phyloP scores from a whole-genome alignment of 2,888 invertebrate genomes.

The Palloptera scutellata region DNA sequence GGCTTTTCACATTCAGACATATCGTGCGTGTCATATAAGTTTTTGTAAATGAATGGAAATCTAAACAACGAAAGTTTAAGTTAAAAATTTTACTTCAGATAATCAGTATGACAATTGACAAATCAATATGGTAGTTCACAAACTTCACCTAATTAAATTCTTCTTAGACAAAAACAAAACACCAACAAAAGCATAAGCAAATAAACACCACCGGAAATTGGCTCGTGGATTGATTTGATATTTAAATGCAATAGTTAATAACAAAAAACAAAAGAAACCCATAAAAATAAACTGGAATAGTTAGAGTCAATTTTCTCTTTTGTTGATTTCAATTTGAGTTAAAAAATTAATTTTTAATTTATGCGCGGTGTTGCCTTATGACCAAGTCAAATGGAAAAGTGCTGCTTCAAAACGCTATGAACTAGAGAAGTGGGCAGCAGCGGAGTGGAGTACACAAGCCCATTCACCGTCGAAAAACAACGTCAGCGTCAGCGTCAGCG shows the following conservation, averaged over 20 bases:
- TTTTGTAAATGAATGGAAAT: no score
- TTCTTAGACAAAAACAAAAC: no score
- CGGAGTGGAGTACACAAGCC: not conserved
- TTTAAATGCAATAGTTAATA: conserved; percentile 15
- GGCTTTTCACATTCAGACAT: no score
- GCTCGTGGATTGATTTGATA: conserved; percentile 26
- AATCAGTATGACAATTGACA: no score
- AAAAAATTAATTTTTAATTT: conserved; percentile 27
- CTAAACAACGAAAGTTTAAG: no score
- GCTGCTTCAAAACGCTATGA: not conserved
- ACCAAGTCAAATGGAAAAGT: not conserved
- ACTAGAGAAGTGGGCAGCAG: conserved; percentile 5
- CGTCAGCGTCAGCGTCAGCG: conserved; percentile 12
- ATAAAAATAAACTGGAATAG: not conserved
- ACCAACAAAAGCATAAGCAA: no score
- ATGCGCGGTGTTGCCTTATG: conserved; percentile 27
- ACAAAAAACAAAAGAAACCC: conserved; percentile 14
- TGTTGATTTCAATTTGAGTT: not conserved
- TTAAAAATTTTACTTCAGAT: no score
- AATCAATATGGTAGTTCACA: no score
- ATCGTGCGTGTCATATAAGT: no score
- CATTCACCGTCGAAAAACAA: conserved; percentile 12
- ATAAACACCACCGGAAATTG: conserved; percentile 25
- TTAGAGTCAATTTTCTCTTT: conserved; percentile 12
- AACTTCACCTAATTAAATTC: no score